A percentile compares a stretch with the other conserved stretches of the same genome.
Conservation (phyloP, 2,113 vertebrate species). For the Leptodactylus fuscus region DNA sequence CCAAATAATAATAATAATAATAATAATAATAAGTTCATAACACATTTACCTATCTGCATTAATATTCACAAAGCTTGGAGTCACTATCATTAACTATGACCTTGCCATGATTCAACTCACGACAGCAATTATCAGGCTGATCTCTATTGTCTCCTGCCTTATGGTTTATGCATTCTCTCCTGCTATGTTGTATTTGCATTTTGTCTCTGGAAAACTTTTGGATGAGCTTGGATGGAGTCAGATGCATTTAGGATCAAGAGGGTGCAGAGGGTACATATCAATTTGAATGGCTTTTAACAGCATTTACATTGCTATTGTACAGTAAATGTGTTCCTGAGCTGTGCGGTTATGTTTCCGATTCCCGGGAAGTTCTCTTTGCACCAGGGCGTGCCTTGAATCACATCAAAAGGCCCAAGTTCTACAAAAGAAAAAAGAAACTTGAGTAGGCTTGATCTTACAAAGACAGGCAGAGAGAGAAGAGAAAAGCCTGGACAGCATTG, state of each 20-base stretch:
- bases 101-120: slow-evolving; percentile 1
- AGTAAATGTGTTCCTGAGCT: slow-evolving; percentile 71
- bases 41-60: background rate
- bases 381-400: slow-evolving; percentile 88
- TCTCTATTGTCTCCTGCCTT: slow-evolving; percentile 44
- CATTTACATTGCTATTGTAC: slow-evolving; percentile 69
- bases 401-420: slow-evolving; percentile 89
- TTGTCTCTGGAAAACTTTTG: slow-evolving; percentile 32
- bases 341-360: slow-evolving; percentile 85
- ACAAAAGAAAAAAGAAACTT: slow-evolving; percentile 94
- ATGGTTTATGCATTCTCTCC: slow-evolving; percentile 57
- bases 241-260: slow-evolving; percentile 25
- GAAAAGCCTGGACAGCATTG: slow-evolving; percentile 76
- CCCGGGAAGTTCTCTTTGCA: slow-evolving; percentile 84
- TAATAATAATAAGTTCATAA: too few species aligned
- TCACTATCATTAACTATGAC: slow-evolving; percentile 25
- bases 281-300: slow-evolving; percentile 57
- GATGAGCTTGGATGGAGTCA: slow-evolving; percentile 28
- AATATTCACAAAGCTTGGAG: background rate
- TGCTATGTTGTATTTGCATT: slow-evolving; percentile 50
- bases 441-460: slow-evolving; percentile 86
- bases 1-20: background rate
- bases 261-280: slow-evolving; percentile 44
- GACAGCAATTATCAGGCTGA: slow-evolving; percentile 5
- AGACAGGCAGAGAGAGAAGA: slow-evolving; percentile 76